A percentile compares a stretch with the other conserved stretches of the same genome.
Evolutionary conservation across 2,888 invertebrate genomes (phyloP).

Genomic region (Drosophila nigricruria): DNA sequence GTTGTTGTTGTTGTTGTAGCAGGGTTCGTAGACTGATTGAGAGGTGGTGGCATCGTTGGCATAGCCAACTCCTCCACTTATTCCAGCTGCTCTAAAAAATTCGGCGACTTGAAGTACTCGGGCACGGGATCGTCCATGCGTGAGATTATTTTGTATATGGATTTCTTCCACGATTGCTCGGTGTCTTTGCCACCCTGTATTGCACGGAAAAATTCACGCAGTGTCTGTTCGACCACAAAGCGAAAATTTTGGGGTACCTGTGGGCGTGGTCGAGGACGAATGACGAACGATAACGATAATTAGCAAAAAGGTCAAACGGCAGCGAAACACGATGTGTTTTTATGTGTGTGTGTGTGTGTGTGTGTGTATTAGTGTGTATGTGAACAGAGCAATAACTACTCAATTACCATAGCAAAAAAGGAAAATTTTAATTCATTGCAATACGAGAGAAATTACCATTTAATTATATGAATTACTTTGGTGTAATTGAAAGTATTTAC

Average conservation of each 20-base stretch:
- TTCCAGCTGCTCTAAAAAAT: constrained; percentile 99
- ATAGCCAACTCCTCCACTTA: constrained; percentile 85
- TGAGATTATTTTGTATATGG: constrained; percentile 99
- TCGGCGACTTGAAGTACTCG: constrained; percentile 99
- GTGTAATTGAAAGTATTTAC: constrained; percentile 40
- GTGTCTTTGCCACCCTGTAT: constrained; percentile 98
- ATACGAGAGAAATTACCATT: neutral
- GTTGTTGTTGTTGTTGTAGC: constrained; percentile 50
- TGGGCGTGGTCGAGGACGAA: constrained; percentile 29
- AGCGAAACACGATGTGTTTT: constrained; percentile 49
- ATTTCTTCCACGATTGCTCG: constrained; percentile 99
- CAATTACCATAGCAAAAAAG: neutral
- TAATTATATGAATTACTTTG: constrained; percentile 3
- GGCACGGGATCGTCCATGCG: constrained; percentile 99
- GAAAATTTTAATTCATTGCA: neutral
- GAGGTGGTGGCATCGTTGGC: constrained; percentile 63
- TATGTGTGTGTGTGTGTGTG: constrained; percentile 11
- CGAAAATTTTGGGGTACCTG: constrained; percentile 99
- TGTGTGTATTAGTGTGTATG: constrained; percentile 26
- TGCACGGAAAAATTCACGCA: constrained; percentile 99
- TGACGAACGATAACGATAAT: constrained; percentile 34
- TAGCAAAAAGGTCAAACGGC: constrained; percentile 46
- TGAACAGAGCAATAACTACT: constrained; percentile 42
- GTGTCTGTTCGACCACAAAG: constrained; percentile 98
- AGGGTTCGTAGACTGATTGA: constrained; percentile 57